Base-by-base conservation (phyloP, 2,113 vertebrate genomes). In the Serilophus lunatus region DNA sequence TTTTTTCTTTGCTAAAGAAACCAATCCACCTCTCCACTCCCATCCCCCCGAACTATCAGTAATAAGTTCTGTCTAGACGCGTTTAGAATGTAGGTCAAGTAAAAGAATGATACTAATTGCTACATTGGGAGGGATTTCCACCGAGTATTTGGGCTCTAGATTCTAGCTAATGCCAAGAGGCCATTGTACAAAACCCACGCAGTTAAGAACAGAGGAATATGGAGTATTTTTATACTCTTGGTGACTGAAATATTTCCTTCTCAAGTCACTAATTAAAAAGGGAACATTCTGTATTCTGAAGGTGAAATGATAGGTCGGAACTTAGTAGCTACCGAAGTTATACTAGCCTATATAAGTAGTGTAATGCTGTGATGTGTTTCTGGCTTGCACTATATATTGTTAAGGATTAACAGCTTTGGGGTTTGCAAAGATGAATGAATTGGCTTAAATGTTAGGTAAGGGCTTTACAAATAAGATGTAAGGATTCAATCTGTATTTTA, bases 201-300 rank as follows among this genome's bases (percentile, higher is more conserved):
- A 92, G 85, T 36, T 82, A 86, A 93, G 85, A 91, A 71, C 88
- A 95, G 93, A 90, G 84, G 61, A 74, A 85, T 94, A 88, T 0
- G 1, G 86, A 84, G 72, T 95, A 97, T 97, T 95, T 91, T 96
- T 97, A 68, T 86, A 82, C 90, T 82, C 88, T 24, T 57, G 50
- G 65, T 95, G 90, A 93, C 94, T 93, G 86, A 97, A 97, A 95
- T 96, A 95, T 88, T 96, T 92, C 71, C 85, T 97, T 93, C 79
- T 94, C 6, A 26, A 97, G 89, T 95, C 76, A 33, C 76, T 97
- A 96, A 97, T 97, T 97, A 94, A 86, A 95, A 97, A 94, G 61
- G 71, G 95, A 96, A 93, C 94, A 75, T 79, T 92, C 51, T 88
- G 69, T 93, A 44, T 92, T 91, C 81, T 97, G 94, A 96, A 97